Conservation (phyloP, 1,140 invertebrate species). For the Heterodera schachtii region DNA sequence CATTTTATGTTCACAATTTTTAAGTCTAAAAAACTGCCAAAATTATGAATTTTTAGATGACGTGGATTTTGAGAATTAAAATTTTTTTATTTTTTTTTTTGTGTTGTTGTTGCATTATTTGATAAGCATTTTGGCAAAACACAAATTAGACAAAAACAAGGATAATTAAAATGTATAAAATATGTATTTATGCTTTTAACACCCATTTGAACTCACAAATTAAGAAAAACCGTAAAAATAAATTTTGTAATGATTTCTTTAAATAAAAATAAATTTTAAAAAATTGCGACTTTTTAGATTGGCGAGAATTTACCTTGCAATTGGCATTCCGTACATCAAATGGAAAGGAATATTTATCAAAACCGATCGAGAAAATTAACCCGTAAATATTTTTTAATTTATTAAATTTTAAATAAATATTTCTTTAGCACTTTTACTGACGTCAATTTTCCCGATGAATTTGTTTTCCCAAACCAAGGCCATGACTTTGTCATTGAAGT, state of each 20-base stretch:
- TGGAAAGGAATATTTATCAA: not conserved
- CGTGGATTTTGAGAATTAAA: no score
- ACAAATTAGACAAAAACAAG: no score
- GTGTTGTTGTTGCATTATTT: no score
- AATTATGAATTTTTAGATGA: no score
- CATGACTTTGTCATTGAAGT: slow-evolving; percentile 12
- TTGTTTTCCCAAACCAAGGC: slow-evolving; percentile 16
- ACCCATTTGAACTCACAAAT: no score
- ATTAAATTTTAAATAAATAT: not conserved
- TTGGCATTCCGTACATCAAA: not conserved
- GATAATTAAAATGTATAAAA: no score
- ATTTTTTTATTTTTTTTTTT: no score
- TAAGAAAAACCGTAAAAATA: not conserved
- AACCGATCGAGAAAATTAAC: slow-evolving; percentile 5
- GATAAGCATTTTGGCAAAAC: no score
- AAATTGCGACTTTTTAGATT: slow-evolving; percentile 1
- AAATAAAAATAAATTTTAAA: not conserved
- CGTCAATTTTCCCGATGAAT: slow-evolving; percentile 12
- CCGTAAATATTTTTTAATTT: not conserved
- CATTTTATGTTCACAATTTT: no score
- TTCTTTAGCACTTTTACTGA: slow-evolving; percentile 10
- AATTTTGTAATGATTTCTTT: not conserved
- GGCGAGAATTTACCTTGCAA: slow-evolving; percentile 21
- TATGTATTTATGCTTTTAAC: no score
- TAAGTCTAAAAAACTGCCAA: no score